Evolutionary conservation across 2,113 vertebrate species (phyloP), one percentile per base, ranked within the genome.

Genomic region (Nerophis ophidion): DNA sequence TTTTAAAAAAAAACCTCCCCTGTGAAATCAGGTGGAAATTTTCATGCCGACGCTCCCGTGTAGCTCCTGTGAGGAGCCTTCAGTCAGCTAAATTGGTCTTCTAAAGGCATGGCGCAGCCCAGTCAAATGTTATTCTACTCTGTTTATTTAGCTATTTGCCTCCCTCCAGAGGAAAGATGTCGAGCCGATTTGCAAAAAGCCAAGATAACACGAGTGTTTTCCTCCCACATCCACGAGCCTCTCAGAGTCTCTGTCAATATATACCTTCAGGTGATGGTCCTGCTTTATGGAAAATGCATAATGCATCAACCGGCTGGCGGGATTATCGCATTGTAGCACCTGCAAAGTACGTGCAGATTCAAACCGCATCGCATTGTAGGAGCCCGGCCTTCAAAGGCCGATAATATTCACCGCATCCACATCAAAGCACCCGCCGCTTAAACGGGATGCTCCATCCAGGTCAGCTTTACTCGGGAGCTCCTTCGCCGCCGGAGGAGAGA

Each of bases 321-420:
- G 81, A 87, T 88, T 84, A 88, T 86, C 80, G 78, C 79, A 83
- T 80, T 85, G 80, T 83, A 81, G 83, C 85, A 77, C 79, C 80
- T 80, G 81, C 81, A 76, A 81, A 75, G 81, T 84, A 82, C 80
- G 77, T 65, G 74, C 78, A 76, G 84, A 78, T 84, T 85, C 82
- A 88, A 88, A 84, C 71, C 70, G 40, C 0, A 53, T 71, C 66
- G 79, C 75, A 83, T 84, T 86, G 77, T 86, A 76, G 75, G 75
- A 81, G 76, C 75, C 57, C 71, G 82, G 84, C 77, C 83, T 85
- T 86, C 82, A 87, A 86, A 88, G 80, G 72, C 48, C 71, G 76
- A 84, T 81, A 75, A 84, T 84, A 85, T 79, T 80, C 81, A 72
- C 82, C 48, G 75, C 82, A 83, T 81, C 78, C 84, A 84, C 88